Conservation (phyloP, 2,888 invertebrate species). For the Caenorhabditis parvicauda region DNA sequence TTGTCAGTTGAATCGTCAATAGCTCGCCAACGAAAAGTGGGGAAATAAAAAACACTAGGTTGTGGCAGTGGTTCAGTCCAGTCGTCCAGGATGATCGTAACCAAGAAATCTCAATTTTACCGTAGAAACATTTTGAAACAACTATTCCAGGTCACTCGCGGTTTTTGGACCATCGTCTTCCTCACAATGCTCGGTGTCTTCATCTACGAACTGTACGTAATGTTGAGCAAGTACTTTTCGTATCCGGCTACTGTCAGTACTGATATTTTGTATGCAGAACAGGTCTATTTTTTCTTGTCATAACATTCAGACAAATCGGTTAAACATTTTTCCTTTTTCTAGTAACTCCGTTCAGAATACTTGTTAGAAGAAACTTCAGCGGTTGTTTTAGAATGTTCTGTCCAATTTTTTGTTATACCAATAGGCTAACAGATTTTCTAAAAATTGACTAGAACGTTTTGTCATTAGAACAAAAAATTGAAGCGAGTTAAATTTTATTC, state of each 20-base stretch:
- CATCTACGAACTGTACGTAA: conserved; percentile 33
- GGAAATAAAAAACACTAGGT: no score
- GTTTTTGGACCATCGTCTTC: conserved; percentile 40
- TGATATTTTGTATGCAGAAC: conserved; percentile 31
- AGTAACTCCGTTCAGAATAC: not conserved
- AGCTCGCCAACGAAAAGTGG: no score
- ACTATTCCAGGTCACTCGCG: conserved; percentile 30
- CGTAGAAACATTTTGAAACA: no score
- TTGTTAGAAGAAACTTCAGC: no score
- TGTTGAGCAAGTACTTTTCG: conserved; percentile 34
- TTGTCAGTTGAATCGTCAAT: no score
- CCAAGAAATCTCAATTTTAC: not conserved
- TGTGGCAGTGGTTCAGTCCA: no score
- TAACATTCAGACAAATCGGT: not conserved
- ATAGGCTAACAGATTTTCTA: no score
- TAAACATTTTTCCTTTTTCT: not conserved
- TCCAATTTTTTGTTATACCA: no score
- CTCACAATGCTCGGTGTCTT: conserved; percentile 29
- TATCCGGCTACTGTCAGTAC: conserved; percentile 36
- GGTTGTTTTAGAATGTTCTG: no score
- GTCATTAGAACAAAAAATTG: no score
- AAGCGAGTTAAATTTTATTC: no score
- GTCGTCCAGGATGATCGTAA: not conserved
- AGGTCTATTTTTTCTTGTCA: conserved; percentile 8
- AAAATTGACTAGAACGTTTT: no score